Base-by-base conservation (phyloP, 1,140 invertebrate species). In the Drosophila arawakana region DNA sequence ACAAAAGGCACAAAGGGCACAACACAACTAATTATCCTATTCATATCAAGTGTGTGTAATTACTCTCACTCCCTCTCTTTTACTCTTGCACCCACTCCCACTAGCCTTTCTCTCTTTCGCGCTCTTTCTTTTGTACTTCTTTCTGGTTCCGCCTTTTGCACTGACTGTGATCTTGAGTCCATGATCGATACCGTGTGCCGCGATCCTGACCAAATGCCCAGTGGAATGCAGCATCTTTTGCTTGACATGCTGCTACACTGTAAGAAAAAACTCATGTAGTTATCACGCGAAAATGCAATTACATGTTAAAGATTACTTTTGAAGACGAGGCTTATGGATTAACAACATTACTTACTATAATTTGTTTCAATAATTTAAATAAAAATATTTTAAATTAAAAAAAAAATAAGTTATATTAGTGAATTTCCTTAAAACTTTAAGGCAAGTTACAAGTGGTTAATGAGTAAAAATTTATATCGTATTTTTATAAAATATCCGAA, bases 21-120 rank as follows among this genome's bases (percentile, higher is more conserved):
- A 68, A 88, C 68, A 76, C 83, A 25, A 43, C 84, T 86, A 86
- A 86, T 86, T 86, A 88, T 86, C 83, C 83, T 88, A 83, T 85
- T 82, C 82, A 79, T 76, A 79, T 73, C 76, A 81, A 76, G 76
- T 80, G 79, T 69, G 76, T 86, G 82, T 80, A 88, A 86, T 86
- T 86, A 83, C 80, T 83, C 63, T 68, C 66, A 21, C 52, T 11
- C 21, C 30, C 54, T 25, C 35, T 30, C 13, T 15, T 25, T 66
- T 9, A 21, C 50, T 15, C 30, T 62, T 13, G 18, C 30, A 25
- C 21, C 4, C 11, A 13, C 41, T 43, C 4, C 25, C 25, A 3
- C 25, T 30, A 30, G 25, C 25, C 25, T 30, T 30, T 30, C 34
- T n/a, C 30, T 39, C 57, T 18, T 21, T 21, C 18, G 18, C 1